Evolutionary conservation across 2,113 vertebrate species (phyloP).

Genomic region (Onychorhynchus coronatus): DNA sequence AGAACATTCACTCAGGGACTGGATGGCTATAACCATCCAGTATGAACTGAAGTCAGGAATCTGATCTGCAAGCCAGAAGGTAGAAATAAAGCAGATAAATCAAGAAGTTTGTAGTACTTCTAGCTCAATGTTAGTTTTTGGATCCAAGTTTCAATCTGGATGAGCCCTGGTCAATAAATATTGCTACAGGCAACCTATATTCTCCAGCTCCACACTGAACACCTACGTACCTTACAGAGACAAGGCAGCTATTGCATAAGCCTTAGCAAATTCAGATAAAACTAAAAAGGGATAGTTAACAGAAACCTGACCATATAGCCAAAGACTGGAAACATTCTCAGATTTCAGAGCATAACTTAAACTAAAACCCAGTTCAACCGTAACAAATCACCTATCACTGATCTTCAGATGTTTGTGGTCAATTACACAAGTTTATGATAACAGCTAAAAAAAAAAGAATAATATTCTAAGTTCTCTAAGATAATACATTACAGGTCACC

Average conservation of each 20-base stretch:
- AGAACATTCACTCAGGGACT: not conserved
- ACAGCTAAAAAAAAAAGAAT: not conserved
- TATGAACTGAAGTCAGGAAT: not conserved
- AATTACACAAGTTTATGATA: not conserved
- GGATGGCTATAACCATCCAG: not conserved
- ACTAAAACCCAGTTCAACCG: not conserved
- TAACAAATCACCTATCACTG: not conserved
- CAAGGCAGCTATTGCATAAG: not conserved
- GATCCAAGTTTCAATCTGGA: not conserved
- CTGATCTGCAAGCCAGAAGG: not conserved
- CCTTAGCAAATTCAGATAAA: not conserved
- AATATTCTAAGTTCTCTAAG: not conserved
- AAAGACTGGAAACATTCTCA: not conserved
- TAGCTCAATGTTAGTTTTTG: not conserved
- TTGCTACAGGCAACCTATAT: not conserved
- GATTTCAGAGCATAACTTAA: not conserved
- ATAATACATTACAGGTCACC: not conserved
- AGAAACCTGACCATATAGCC: not conserved
- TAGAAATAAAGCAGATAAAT: not conserved
- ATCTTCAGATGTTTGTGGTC: not conserved
- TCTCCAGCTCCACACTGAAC: not conserved
- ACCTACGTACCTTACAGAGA: not conserved
- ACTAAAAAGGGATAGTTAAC: not conserved
- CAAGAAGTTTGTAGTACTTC: not conserved
- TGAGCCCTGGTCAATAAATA: not conserved